Conservation (phyloP, 2,113 vertebrate genomes). For the Paracanthobrama guichenoti region DNA sequence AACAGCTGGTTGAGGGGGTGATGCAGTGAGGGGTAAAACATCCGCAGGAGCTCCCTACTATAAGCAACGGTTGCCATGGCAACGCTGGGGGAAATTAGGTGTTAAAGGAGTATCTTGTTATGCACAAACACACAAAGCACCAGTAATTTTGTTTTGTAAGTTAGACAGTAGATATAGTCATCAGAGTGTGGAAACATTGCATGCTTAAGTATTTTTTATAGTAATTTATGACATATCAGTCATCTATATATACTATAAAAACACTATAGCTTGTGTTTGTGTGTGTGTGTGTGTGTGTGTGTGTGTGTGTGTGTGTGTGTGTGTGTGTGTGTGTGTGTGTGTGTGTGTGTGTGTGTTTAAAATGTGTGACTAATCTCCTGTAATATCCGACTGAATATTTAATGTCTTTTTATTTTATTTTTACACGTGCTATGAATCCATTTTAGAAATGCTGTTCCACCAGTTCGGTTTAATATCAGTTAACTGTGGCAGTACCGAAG, state of each 20-base stretch:
- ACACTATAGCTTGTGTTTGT: constrained; percentile 1
- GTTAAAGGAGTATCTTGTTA: constrained; percentile 30
- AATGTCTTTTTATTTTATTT: neutral
- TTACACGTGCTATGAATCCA: neutral
- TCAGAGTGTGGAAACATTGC: neutral
- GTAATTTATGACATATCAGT: neutral
- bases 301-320: neutral
- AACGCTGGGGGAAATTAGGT: constrained; percentile 55
- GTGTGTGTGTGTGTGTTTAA: neutral
- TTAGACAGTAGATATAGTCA: neutral
- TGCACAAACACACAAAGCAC: constrained; percentile 35
- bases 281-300: too few relatives aligned
- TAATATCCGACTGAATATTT: neutral
- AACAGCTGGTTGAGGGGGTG: constrained; percentile 44
- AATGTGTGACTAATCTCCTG: neutral
- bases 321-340: neutral
- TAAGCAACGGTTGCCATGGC: constrained; percentile 59
- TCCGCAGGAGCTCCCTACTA: constrained; percentile 44
- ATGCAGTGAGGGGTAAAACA: constrained; percentile 34
- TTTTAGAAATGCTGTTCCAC: neutral
- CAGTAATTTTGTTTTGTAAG: constrained; percentile 46
- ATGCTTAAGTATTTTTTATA: neutral
- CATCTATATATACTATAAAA: neutral
- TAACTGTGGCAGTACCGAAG: neutral
- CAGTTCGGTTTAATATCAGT: neutral